Evolutionary conservation across 2,113 vertebrate genomes (phyloP).

Genomic region (Oreochromis niloticus): DNA sequence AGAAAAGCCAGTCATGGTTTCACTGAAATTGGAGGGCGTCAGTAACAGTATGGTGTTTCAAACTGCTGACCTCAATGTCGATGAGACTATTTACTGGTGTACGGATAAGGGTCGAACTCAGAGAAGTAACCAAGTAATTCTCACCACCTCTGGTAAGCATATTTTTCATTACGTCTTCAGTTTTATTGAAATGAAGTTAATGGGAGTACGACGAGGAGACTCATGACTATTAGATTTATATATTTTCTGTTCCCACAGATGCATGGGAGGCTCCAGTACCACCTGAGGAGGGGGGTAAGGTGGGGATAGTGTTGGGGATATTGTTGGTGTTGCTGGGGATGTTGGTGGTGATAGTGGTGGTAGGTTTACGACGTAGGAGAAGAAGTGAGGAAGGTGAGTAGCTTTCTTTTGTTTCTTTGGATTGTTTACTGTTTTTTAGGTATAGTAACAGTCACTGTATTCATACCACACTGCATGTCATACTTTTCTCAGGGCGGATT

Average conservation of each 20-base stretch:
- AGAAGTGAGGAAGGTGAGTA: not conserved
- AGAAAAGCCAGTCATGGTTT: accelerated
- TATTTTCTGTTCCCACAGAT: not conserved
- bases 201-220: not conserved
- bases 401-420: not conserved
- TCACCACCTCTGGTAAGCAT: slow-evolving; percentile 31
- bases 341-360: not conserved
- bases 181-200: not conserved
- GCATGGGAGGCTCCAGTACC: not conserved
- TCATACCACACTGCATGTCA: not conserved
- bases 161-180: not conserved
- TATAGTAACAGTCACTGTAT: not conserved
- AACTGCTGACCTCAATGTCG: accelerated
- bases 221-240: not conserved
- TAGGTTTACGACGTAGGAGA: not conserved
- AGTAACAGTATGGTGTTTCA: not conserved
- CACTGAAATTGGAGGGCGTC: accelerated
- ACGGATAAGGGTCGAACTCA: accelerated
- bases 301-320: not conserved
- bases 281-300: not conserved
- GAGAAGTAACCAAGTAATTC: slow-evolving; percentile 31
- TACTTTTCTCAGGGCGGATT: not conserved
- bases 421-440: not conserved
- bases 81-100: slow-evolving; percentile 38
- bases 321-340: not conserved